Conservation (phyloP, 2,888 invertebrate species). For the Eudemis profundana region DNA sequence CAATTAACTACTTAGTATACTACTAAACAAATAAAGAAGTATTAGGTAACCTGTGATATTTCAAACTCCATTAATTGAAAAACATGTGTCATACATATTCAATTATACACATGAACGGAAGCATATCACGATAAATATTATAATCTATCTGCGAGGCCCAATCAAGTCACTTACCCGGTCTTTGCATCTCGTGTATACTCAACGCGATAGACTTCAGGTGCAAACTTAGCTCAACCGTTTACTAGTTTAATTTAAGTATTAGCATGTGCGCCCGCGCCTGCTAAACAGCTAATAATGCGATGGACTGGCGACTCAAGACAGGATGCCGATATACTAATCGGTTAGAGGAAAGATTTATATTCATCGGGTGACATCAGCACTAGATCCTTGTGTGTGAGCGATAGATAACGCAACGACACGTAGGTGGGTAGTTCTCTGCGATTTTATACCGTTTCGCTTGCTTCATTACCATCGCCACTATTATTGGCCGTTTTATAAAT, state of each 20-base stretch:
- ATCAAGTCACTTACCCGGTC: background rate
- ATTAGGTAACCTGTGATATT: no score
- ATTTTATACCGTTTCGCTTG: no score
- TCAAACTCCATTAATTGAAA: no score
- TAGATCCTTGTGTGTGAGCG: slow-evolving; percentile 6
- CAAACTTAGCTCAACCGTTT: background rate
- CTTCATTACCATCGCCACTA: no score
- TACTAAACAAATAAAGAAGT: no score
- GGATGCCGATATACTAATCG: slow-evolving; percentile 42
- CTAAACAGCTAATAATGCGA: slow-evolving; percentile 24
- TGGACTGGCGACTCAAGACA: slow-evolving; percentile 15
- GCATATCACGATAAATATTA: background rate
- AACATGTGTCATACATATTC: no score
- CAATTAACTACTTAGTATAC: no score
- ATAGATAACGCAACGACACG: slow-evolving; percentile 8
- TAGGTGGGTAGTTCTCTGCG: no score
- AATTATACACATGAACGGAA: slow-evolving; percentile 1
- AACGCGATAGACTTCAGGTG: no score
- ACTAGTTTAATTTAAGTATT: no score
- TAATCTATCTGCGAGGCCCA: background rate
- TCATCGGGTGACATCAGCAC: slow-evolving; percentile 37
- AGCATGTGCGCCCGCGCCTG: slow-evolving; percentile 29
- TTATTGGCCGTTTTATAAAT: no score
- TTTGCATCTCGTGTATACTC: no score
- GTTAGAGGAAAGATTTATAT: slow-evolving; percentile 42